Conservation (phyloP, 2,797 vertebrate genomes). For the Anniella stebbinsi region DNA sequence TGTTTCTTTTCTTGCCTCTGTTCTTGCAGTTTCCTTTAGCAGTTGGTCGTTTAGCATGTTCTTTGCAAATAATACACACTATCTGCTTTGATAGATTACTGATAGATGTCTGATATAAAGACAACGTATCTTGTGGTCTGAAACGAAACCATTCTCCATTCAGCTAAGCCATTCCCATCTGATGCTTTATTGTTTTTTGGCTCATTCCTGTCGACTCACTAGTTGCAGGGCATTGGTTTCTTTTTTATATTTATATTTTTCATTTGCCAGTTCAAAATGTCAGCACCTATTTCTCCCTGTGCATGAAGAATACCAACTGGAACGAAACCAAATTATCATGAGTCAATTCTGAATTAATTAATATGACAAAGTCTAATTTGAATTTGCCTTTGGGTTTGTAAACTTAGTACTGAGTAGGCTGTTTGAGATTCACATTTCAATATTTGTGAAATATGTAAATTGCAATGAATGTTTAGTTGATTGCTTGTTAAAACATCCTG, state of each 20-base stretch:
- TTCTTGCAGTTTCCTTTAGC: slow-evolving; percentile 9
- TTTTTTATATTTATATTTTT: background rate
- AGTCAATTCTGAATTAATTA: background rate
- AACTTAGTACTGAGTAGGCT: slow-evolving; percentile 14
- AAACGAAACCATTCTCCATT: background rate
- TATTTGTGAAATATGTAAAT: slow-evolving; percentile 25
- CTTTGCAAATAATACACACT: slow-evolving; percentile 33
- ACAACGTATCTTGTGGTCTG: background rate
- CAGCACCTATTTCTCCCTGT: background rate
- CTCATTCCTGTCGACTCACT: background rate
- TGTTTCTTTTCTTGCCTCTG: slow-evolving; percentile 3
- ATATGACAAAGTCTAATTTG: slow-evolving; percentile 24
- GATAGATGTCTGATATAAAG: background rate
- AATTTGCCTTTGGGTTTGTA: slow-evolving; percentile 29
- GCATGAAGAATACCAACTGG: background rate
- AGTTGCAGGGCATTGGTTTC: background rate
- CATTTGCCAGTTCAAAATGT: background rate
- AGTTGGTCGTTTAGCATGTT: slow-evolving; percentile 3
- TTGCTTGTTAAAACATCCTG: slow-evolving; percentile 22
- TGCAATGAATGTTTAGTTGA: slow-evolving; percentile 35
- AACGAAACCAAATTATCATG: background rate
- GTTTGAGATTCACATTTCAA: slow-evolving; percentile 24
- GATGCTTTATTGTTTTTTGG: too few relatives aligned
- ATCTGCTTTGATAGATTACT: slow-evolving; percentile 5
- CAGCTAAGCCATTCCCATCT: background rate